These are phyloP conservation scores for Mesitornis unicolor DNA, from an alignment of 2,113 vertebrate genomes.

Conservation along the genomic window DNA sequence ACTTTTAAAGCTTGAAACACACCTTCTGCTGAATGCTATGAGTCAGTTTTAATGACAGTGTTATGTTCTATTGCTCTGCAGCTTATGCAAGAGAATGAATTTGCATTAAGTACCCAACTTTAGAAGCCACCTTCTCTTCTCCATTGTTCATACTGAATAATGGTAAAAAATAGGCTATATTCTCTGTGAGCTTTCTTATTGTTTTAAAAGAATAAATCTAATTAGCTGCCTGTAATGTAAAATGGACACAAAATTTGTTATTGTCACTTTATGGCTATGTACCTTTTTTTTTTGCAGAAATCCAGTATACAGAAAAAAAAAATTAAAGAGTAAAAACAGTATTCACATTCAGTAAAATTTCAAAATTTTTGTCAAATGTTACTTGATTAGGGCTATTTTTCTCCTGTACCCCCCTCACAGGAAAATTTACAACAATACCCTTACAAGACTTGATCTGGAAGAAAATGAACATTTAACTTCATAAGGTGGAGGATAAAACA, in stretches of 20 bases:
- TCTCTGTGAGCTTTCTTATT: neutral
- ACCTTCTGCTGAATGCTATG: constrained; percentile 65
- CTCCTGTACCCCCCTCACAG: neutral
- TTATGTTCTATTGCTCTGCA: constrained; percentile 50
- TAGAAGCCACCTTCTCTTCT: constrained; percentile 57
- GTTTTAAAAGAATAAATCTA: constrained; percentile 22
- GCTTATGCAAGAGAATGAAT: constrained; percentile 67
- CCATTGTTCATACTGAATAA: constrained; percentile 53
- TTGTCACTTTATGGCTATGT: neutral
- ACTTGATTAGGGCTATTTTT: neutral
- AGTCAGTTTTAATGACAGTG: constrained; percentile 70
- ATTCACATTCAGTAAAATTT: neutral
- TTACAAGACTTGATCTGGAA: neutral
- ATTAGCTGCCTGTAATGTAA: neutral
- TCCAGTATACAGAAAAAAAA: neutral
- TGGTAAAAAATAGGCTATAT: constrained; percentile 3
- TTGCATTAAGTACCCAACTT: constrained; percentile 64
- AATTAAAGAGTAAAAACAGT: neutral
- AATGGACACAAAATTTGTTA: neutral
- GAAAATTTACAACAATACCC: neutral
- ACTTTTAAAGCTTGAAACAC: constrained; percentile 53
- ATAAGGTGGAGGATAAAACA: neutral
- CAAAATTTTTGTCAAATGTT: neutral
- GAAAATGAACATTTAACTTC: neutral
- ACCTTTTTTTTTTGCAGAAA: neutral